Evolutionary conservation across 2,797 vertebrate genomes (phyloP), one percentile per base, ranked within the genome.

Genomic region (Spinus olivaceus): DNA sequence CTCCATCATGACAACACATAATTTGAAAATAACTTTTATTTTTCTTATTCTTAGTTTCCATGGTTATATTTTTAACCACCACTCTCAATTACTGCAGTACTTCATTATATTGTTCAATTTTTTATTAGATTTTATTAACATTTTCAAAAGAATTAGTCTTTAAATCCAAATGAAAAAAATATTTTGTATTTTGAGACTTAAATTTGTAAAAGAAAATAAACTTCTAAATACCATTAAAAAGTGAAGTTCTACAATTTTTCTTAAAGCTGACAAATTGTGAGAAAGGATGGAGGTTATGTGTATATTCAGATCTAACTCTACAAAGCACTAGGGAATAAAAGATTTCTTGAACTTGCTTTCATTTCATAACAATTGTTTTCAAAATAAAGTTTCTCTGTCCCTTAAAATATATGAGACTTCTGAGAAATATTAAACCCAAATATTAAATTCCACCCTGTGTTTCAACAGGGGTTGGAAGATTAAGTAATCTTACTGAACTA

Each of bases 31-130:
- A 63, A 22, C 14, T 91, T 93, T 27, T 7, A 1, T 72, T 88
- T 93, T 81, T 67, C 46, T 80, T 86, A 16, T 64, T 76, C 53
- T 86, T 73, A 88, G 41, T 94, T 96, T 61, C 72, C 51, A 89
- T 86, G 59, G 65, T 72, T 92, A 90, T 89, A 70, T 12, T 56
- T 92, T 87, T 89, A 95, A 64, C 37, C n/a, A 84, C 32, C 32
- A 78, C 61, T 76, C 41, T 85, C 80, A 86, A 54, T 89, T 93
- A 91, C n/a, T 73, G 32, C 32, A 66, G 19, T 81, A 39, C 20
- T 77, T 73, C 30, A 72, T 69, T 60, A 67, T 51, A 67, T 80
- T 83, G 33, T 81, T 74, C 24, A 39, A 28, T 88, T 95, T 95
- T 86, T 73, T 60, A 67, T 85, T 86, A 73, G 42, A 46, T 67